Evolutionary conservation across 2,113 vertebrate species (phyloP), one percentile per base, ranked within the genome.

Genomic region (Nansenia antarctica): DNA sequence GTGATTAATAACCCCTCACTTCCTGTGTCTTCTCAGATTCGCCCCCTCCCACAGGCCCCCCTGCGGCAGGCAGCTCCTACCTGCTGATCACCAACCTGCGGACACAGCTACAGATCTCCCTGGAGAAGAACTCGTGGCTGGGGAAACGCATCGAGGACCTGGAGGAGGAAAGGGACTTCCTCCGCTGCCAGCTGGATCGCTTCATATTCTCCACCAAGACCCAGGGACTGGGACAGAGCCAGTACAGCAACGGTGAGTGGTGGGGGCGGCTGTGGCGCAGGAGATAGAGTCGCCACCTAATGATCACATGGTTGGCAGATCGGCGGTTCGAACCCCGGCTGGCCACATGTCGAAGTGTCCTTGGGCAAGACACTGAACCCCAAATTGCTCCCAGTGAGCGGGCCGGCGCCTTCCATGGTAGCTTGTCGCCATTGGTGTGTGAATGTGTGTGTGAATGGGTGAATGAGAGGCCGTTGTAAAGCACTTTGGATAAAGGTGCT

Each of bases 101-200:
- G 69, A 93, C 94, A 4, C 95, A 95, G 88, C 88, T 96, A n/a
- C 95, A 96, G 82, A 93, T 96, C 87, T 94, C 94, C 18, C 76
- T 95, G 70, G 94, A 96, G 87, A 92, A 95, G 80, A 96, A 95
- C 84, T 95, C 94, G 0, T 96, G 95, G 95, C 80, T 96, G 42
- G 94, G 94, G 89, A 96, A 96, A 75, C 90, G 94, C 74, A 96
- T 96, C 0, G 93, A 95, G 74, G 95, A 96, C 78, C 87, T 96
- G 82, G 94, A 95, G 77, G 95, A 96, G 76, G 95, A 96, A 86
- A 86, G 95, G 52, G 95, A 96, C 78, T 96, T 96, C 63, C 77
- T 96, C 6, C 92, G 94, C 9, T 96, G 95, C 70, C 95, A 96
- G 81, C 78, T 96, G 20, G 95, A 95, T 82, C 94, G 94, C 45